These are phyloP conservation scores for Oriolus oriolus DNA, from an alignment of 2,113 vertebrate species.

Conservation along the genomic window DNA sequence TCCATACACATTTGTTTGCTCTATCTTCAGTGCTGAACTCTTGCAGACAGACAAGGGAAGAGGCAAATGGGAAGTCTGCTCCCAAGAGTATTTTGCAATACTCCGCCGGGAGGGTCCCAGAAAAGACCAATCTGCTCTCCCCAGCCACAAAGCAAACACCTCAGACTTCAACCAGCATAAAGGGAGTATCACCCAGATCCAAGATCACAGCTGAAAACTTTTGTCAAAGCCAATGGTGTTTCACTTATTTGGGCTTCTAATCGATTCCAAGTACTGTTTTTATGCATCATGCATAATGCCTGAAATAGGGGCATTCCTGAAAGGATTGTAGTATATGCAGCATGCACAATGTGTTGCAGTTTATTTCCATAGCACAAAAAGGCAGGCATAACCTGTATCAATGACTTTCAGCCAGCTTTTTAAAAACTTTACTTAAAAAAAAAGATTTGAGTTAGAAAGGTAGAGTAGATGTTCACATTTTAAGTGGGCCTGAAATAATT, in stretches of 20 bases:
- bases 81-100: neutral
- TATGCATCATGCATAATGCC: neutral
- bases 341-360: rapidly evolving
- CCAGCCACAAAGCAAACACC: neutral
- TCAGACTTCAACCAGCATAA: neutral
- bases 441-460: neutral
- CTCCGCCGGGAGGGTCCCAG: neutral
- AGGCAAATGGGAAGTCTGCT: rapidly evolving
- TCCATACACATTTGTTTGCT: neutral
- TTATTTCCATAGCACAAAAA: neutral
- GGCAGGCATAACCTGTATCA: neutral
- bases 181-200: neutral
- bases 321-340: neutral
- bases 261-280: neutral
- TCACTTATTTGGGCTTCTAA: neutral
- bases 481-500: neutral
- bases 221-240: neutral
- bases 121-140: neutral
- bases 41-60: neutral
- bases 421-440: neutral
- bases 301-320: neutral
- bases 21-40: rapidly evolving
- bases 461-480: neutral
- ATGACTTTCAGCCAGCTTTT: neutral
- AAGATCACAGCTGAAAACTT: neutral